These are phyloP conservation scores for Bothrops jararaca DNA, from an alignment of 2,113 vertebrate species.

Conservation along the genomic window DNA sequence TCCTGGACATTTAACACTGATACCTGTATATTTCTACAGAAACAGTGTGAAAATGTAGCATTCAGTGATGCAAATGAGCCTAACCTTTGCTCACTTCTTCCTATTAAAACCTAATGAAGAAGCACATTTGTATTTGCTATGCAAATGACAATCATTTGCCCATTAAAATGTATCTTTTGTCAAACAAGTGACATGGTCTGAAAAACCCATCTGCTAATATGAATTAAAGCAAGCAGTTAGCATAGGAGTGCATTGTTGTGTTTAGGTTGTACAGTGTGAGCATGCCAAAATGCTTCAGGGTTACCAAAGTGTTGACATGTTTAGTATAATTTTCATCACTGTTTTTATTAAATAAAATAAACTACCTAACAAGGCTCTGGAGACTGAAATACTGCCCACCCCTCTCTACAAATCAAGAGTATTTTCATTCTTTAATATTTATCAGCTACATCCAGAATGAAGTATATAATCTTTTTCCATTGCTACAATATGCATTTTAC, in stretches of 20 bases:
- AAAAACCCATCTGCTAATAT: conserved; percentile 34
- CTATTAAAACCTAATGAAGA: conserved; percentile 49
- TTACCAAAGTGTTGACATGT: conserved; percentile 53
- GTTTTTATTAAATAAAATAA: conserved; percentile 63
- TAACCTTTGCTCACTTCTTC: conserved; percentile 46
- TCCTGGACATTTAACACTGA: conserved; percentile 27
- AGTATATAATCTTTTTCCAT: conserved; percentile 48
- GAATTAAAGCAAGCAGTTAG: conserved; percentile 38
- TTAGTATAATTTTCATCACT: conserved; percentile 53
- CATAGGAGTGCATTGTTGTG: conserved; percentile 13
- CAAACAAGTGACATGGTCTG: conserved; percentile 39
- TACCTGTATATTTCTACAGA: conserved; percentile 22
- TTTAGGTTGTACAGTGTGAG: conserved; percentile 34
- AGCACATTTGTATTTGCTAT: conserved; percentile 54
- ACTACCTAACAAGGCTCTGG: conserved; percentile 55
- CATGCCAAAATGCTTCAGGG: conserved; percentile 61
- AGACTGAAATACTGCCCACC: conserved; percentile 46
- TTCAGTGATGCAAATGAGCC: conserved; percentile 33
- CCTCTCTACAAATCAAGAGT: conserved; percentile 50
- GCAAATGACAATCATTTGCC: conserved; percentile 54
- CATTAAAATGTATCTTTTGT: conserved; percentile 59
- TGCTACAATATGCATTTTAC: conserved; percentile 32
- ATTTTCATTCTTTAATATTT: conserved; percentile 64
- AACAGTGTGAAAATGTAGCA: neutral
- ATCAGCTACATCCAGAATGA: conserved; percentile 51